Base-by-base conservation (phyloP, 2,797 vertebrate genomes). In the Sebastolobus altivelis region DNA sequence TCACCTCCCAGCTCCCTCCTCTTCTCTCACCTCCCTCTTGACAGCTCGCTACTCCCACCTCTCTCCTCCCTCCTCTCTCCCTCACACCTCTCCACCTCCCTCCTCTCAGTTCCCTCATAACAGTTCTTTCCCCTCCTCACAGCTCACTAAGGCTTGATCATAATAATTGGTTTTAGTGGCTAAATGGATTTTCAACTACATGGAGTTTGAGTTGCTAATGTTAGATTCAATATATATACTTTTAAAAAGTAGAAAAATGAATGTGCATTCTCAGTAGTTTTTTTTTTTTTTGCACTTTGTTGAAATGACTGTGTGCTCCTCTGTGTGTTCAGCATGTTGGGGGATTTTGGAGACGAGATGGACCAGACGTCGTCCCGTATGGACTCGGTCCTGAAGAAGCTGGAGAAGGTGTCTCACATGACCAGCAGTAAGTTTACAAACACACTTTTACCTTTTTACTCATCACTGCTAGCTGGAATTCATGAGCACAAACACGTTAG, bases 391-490 rank as follows among this genome's bases (percentile, higher is more conserved):
- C 89, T 97, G 12, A 96, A 96, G 89, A 97, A 97, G 90, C 89
- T 97, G 91, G 96, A 97, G 92, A 97, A 97, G 83, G 95, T 97
- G 27, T 97, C 96, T 10, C 97, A 97, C 85, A 96, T 97, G 95
- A 96, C 96, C n/a, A 97, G 92, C 80, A 97, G 96, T 96, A 59
- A 95, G 96, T 43, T 33, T 6, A 20, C 12, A 43, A 14, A 43
- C 40, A 43, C 13, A 43, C 5, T 16, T 43, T 16, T 43, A 43
- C 13, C 40, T 20, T 49, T 20, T 18, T 49, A 18, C 37, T 38
- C 31, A 33, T 33, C 31, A 33, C 31, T 33, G 31, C 31, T 33
- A 7, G 4, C 31, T 33, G 31, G 16, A 16, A 43, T 43, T 16
- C 40, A 43, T 43, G 40, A 43, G 0, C 14, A 43, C 40, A 16